These are phyloP conservation scores for Saccostrea cuccullata DNA, from an alignment of 1,140 invertebrate genomes.

Conservation along the genomic window DNA sequence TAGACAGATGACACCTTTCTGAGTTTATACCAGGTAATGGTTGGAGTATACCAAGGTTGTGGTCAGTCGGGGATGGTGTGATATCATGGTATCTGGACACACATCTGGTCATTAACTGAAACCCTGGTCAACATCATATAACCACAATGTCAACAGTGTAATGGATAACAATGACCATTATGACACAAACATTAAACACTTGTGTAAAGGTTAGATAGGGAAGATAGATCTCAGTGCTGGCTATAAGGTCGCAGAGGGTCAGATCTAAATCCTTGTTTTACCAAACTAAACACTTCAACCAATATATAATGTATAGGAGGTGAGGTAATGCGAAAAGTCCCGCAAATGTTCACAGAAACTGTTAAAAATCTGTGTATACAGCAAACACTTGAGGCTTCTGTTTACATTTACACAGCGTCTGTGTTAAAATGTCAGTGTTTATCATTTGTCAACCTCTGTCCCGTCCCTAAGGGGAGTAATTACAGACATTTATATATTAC, in stretches of 20 bases:
- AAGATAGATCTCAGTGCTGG: background rate
- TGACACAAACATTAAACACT: constrained; percentile 14
- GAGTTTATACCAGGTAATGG: background rate
- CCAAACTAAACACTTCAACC: background rate
- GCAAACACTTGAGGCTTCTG: background rate
- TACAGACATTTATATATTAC: background rate
- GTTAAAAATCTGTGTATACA: background rate
- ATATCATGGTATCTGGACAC: background rate
- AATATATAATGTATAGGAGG: background rate
- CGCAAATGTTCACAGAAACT: background rate
- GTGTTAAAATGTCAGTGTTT: background rate
- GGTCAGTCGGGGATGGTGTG: background rate
- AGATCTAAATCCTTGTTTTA: background rate
- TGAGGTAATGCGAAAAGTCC: background rate
- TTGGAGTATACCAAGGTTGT: background rate
- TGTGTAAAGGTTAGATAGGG: background rate
- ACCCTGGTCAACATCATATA: background rate
- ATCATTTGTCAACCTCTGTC: constrained; percentile 26
- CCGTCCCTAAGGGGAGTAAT: background rate
- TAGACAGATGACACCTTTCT: background rate
- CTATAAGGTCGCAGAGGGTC: background rate
- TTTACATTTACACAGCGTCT: background rate
- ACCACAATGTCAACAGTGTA: constrained; percentile 3
- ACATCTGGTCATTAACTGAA: constrained; percentile 9
- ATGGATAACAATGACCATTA: background rate